Conservation (phyloP, 2,797 vertebrate genomes). For the Gambelia wislizenii region DNA sequence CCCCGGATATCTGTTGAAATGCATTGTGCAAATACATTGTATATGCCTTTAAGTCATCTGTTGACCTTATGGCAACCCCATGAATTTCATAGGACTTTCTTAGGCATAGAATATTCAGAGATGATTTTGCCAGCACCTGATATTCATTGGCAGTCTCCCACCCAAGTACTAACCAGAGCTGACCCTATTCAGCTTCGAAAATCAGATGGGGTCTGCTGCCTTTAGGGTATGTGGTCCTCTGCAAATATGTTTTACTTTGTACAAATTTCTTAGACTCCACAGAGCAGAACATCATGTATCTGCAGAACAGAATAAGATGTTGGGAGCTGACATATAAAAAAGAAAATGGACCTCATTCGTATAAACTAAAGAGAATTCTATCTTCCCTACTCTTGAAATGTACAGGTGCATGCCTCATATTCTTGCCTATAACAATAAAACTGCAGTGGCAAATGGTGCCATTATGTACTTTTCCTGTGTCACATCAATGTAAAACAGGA, state of each 20-base stretch:
- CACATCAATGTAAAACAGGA: neutral
- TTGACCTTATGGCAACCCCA: too few relatives aligned
- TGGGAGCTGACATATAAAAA: constrained; percentile 37
- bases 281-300: neutral
- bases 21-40: neutral
- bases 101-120: too few relatives aligned
- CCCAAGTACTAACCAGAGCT: too few relatives aligned
- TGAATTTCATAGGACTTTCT: too few relatives aligned
- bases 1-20: constrained; percentile 37
- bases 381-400: neutral
- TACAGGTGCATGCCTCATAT: neutral
- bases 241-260: too few relatives aligned
- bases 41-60: too few relatives aligned
- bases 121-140: too few relatives aligned
- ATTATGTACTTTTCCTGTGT: neutral
- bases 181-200: too few relatives aligned
- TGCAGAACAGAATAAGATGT: constrained; percentile 20
- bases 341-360: neutral
- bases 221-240: too few relatives aligned
- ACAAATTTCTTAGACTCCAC: too few relatives aligned
- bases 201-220: too few relatives aligned
- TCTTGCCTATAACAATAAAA: neutral
- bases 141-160: too few relatives aligned
- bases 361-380: neutral
- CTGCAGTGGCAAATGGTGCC: neutral